These are phyloP conservation scores for Radopholus similis DNA, from an alignment of 1,140 invertebrate species.

Conservation along the genomic window DNA sequence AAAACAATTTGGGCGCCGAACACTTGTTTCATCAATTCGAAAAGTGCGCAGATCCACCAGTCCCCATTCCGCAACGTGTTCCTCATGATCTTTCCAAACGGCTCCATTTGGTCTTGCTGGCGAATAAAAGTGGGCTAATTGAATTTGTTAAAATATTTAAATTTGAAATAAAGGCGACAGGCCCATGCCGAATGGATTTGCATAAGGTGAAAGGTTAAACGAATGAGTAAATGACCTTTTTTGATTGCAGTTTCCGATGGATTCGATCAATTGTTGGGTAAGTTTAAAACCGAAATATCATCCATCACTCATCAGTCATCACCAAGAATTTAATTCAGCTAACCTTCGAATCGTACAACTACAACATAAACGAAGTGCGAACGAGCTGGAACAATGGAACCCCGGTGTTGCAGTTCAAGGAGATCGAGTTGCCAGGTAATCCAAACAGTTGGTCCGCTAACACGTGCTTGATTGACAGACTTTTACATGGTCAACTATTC, in stretches of 20 bases:
- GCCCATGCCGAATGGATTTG: slow-evolving; percentile 53
- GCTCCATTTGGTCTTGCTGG: slow-evolving; percentile 57
- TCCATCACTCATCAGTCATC: too few relatives aligned
- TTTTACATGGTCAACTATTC: slow-evolving; percentile 57
- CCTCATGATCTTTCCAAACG: slow-evolving; percentile 60
- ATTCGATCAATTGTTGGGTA: slow-evolving; percentile 42
- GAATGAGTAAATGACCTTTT: slow-evolving; percentile 6
- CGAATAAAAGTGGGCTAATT: too few relatives aligned
- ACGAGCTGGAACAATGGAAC: slow-evolving; percentile 58
- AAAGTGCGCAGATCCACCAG: slow-evolving; percentile 53
- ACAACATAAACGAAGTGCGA: slow-evolving; percentile 54
- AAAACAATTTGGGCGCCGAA: slow-evolving; percentile 50
- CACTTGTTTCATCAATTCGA: slow-evolving; percentile 57
- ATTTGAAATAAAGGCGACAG: slow-evolving; percentile 53
- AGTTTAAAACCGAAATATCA: too few relatives aligned
- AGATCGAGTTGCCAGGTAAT: slow-evolving; percentile 54
- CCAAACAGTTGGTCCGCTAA: background rate
- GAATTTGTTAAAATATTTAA: too few relatives aligned
- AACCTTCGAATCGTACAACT: slow-evolving; percentile 59
- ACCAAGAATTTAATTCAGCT: slow-evolving; percentile 47
- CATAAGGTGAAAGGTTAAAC: slow-evolving; percentile 19
- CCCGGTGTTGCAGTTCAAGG: slow-evolving; percentile 55
- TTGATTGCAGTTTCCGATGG: slow-evolving; percentile 54
- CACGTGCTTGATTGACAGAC: slow-evolving; percentile 13
- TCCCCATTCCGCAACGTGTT: slow-evolving; percentile 60